A percentile compares a stretch with the other conserved stretches of the same genome.
Evolutionary conservation across 1,140 invertebrate species (phyloP).

Genomic region (Colletes gigas): DNA sequence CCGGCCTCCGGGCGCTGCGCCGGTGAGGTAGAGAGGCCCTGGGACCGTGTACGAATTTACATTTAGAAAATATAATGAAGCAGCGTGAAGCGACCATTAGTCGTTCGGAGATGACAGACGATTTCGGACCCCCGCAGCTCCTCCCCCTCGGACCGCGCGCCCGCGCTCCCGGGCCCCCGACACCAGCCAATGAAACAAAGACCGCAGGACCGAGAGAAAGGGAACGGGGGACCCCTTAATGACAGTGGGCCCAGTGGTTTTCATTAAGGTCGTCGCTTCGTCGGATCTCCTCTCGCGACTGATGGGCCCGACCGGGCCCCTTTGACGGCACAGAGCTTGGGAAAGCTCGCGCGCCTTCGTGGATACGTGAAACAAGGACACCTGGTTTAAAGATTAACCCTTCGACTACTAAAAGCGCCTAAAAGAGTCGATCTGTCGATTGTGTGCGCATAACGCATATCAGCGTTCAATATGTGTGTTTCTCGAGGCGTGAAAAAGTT

Average conservation of each 20-base stretch:
- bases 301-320: slow-evolving; percentile 19
- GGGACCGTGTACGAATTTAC: slow-evolving; percentile 80
- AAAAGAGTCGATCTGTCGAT: too few species aligned
- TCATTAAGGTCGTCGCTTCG: slow-evolving; percentile 62
- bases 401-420: too few species aligned
- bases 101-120: slow-evolving; percentile 81
- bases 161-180: slow-evolving; percentile 48
- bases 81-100: slow-evolving; percentile 81
- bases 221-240: slow-evolving; percentile 62
- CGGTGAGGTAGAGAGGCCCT: slow-evolving; percentile 56
- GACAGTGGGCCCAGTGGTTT: slow-evolving; percentile 71
- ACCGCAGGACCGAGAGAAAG: slow-evolving; percentile 52
- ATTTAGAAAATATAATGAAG: slow-evolving; percentile 82
- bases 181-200: slow-evolving; percentile 75
- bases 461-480: too few species aligned
- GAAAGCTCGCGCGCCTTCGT: background rate
- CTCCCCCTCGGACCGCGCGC: slow-evolving; percentile 52
- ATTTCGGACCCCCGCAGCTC: slow-evolving; percentile 80
- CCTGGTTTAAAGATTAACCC: too few species aligned
- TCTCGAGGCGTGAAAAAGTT: too few species aligned
- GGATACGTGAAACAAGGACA: background rate
- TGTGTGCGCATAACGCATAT: too few species aligned
- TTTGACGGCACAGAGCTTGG: background rate
- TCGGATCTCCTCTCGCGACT: slow-evolving; percentile 37
- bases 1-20: slow-evolving; percentile 59